Conservation (phyloP, 37 sponge, comb jelly and placozoan species). For the Aplysina aerophoba region DNA sequence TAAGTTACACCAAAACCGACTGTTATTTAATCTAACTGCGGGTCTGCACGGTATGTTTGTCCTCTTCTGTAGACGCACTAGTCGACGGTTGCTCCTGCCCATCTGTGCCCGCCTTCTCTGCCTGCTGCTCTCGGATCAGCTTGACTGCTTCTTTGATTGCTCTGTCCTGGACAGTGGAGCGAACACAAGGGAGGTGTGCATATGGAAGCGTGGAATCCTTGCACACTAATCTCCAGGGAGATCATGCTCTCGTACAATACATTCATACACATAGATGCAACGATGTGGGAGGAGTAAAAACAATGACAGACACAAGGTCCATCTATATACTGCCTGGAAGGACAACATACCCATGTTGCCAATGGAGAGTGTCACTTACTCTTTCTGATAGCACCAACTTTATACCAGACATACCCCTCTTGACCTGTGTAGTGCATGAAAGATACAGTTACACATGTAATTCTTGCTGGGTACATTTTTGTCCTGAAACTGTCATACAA, state of each 20-base stretch:
- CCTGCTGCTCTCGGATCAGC: neutral
- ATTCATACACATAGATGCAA: neutral
- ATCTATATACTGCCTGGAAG: too few species aligned
- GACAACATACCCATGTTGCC: neutral
- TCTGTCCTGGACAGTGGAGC: conserved; percentile 26
- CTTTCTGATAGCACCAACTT: conserved; percentile 75
- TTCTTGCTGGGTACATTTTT: too few species aligned
- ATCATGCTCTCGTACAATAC: neutral
- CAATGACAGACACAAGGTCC: neutral
- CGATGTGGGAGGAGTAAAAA: neutral
- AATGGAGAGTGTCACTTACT: conserved; percentile 54
- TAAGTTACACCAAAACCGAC: too few species aligned
- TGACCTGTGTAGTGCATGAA: conserved; percentile 51
- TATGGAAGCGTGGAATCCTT: too few species aligned
- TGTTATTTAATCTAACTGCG: too few species aligned
- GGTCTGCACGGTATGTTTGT: too few species aligned
- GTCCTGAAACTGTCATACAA: too few species aligned
- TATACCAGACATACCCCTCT: conserved; percentile 76
- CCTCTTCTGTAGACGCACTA: too few species aligned
- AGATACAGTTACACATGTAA: neutral
- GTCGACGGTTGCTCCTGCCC: neutral
- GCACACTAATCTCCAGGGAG: too few species aligned
- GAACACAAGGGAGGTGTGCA: neutral
- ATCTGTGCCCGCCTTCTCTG: neutral
- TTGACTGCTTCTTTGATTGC: conserved; percentile 38